Percentiles rank a stretch among this genome's conserved stretches.
Conservation (phyloP, 1,140 invertebrate species). For the Lamellibrachia luymesi region DNA sequence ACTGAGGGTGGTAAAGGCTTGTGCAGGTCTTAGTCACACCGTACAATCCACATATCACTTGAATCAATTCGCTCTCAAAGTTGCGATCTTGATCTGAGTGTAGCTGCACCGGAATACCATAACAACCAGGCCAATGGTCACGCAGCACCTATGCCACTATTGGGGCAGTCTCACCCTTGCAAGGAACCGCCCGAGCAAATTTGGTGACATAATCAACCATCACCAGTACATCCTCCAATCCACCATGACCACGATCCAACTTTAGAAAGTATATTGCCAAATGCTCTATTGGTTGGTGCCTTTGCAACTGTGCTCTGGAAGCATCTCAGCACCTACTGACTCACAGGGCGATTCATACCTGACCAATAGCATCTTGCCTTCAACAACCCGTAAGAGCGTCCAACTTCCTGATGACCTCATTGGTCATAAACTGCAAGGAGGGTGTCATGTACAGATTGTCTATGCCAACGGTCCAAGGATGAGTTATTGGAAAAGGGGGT, state of each 20-base stretch:
- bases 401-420: too few relatives aligned
- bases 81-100: constrained; percentile 48
- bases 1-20: too few relatives aligned
- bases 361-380: too few relatives aligned
- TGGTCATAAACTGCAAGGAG: too few relatives aligned
- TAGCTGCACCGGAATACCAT: constrained; percentile 51
- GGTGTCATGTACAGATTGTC: too few relatives aligned
- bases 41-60: constrained; percentile 32
- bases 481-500: not conserved
- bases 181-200: too few relatives aligned
- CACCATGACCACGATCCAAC: not conserved
- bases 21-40: too few relatives aligned
- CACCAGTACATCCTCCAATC: constrained; percentile 41
- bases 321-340: not conserved
- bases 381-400: not conserved
- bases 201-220: constrained; percentile 54
- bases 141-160: constrained; percentile 49
- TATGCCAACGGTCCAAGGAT: not conserved
- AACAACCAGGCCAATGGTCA: constrained; percentile 44
- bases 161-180: constrained; percentile 50
- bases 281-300: not conserved
- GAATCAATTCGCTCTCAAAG: constrained; percentile 34
- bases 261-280: not conserved
- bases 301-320: not conserved
- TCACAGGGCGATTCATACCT: not conserved